Conservation (phyloP, 2,113 vertebrate genomes). For the Rhinoptilus africanus region DNA sequence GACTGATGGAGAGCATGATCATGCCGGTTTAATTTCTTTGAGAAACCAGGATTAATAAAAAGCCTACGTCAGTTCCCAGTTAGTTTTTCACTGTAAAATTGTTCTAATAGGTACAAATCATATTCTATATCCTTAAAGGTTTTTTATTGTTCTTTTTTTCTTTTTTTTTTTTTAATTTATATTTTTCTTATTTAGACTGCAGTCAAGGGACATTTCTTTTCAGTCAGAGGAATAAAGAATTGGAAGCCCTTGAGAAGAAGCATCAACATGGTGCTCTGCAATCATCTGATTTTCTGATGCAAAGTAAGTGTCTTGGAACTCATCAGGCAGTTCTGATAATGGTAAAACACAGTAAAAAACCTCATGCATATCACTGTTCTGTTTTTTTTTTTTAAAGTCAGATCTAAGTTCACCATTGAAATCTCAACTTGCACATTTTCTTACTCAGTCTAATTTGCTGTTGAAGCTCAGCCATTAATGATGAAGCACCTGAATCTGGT, state of each 20-base stretch:
- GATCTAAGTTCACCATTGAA: neutral
- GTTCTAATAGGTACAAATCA: neutral
- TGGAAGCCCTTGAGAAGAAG: neutral
- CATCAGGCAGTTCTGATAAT: neutral
- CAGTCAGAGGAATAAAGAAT: neutral
- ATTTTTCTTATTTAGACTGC: neutral
- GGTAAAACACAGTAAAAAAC: neutral
- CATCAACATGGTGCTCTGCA: neutral
- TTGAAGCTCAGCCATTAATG: neutral
- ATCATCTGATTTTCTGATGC: neutral
- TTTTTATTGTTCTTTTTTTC: neutral
- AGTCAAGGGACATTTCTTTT: neutral
- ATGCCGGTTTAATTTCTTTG: neutral
- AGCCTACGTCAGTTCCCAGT: neutral
- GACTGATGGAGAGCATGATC: neutral
- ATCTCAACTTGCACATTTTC: neutral
- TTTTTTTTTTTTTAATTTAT: neutral
- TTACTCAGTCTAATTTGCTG: neutral
- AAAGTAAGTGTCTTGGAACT: neutral
- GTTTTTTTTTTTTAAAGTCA: neutral
- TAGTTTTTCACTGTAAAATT: neutral
- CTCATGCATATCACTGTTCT: neutral
- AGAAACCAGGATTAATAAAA: neutral
- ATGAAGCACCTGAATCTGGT: neutral
- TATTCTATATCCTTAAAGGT: neutral